Conservation (phyloP, 2,113 vertebrate species). For the Psilopsiagon aymara region DNA sequence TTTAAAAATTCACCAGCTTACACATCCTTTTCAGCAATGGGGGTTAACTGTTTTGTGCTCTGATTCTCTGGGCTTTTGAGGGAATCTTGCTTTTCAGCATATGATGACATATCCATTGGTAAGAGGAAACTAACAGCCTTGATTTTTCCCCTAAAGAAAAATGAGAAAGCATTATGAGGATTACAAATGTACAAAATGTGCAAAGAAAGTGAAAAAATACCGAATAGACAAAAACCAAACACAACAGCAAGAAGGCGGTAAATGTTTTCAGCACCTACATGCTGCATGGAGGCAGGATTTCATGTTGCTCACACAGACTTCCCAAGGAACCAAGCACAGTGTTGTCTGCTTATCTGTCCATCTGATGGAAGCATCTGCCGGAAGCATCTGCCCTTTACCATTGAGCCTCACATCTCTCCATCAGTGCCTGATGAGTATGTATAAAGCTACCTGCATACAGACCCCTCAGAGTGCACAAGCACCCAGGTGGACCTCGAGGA, state of each 20-base stretch:
- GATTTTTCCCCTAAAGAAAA: constrained; percentile 83
- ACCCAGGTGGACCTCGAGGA: neutral
- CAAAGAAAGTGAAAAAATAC: neutral
- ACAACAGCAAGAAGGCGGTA: neutral
- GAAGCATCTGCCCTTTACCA: neutral
- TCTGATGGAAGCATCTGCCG: neutral
- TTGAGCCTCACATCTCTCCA: fast-evolving
- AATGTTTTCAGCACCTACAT: neutral
- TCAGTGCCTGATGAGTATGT: fast-evolving
- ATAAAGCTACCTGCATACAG: neutral
- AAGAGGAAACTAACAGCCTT: constrained; percentile 93
- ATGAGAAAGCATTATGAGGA: neutral
- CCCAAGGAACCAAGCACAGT: neutral
- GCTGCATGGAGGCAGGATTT: neutral
- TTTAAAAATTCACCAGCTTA: constrained; percentile 71
- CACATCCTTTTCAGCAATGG: constrained; percentile 80
- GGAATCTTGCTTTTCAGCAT: constrained; percentile 78
- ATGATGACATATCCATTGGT: constrained; percentile 76
- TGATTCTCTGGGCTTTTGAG: constrained; percentile 71
- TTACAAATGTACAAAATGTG: neutral
- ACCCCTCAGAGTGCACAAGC: neutral
- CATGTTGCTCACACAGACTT: neutral
- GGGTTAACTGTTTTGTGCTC: constrained; percentile 68
- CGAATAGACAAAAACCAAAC: fast-evolving
- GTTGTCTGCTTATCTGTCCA: neutral